Percentiles rank a stretch among this genome's conserved stretches.
Conservation (phyloP, 2,113 vertebrate species). For the Stigmatopora argus region DNA sequence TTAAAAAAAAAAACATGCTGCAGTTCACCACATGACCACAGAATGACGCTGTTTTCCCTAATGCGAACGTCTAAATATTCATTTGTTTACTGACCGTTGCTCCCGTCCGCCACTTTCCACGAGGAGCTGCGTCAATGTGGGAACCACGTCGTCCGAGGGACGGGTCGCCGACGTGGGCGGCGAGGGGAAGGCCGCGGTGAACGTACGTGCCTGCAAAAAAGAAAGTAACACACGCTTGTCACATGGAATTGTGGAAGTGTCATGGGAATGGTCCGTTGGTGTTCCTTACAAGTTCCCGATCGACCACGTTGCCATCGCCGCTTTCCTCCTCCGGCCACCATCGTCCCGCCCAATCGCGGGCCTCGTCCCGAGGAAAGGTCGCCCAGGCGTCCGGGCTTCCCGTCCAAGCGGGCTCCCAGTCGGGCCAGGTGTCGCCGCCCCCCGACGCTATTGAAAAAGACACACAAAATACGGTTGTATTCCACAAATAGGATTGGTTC, state of each 20-base stretch:
- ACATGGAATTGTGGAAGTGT: no score
- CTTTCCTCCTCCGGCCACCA: conserved; percentile 66
- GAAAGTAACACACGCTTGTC: no score
- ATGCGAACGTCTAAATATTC: neutral
- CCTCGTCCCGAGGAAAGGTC: conserved; percentile 52
- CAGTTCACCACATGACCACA: no score
- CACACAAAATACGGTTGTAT: neutral
- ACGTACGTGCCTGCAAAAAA: no score
- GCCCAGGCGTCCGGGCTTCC: conserved; percentile 51
- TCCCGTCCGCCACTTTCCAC: no score
- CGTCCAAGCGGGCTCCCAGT: conserved; percentile 41
- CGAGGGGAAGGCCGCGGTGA: no score
- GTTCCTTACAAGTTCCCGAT: conserved; percentile 34
- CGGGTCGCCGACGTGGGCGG: no score
- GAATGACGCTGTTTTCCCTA: neutral
- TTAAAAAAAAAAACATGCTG: no score
- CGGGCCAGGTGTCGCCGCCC: conserved; percentile 18
- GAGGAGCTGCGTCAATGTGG: no score
- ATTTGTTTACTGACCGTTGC: no score
- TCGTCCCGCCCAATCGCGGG: conserved; percentile 32
- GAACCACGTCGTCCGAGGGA: no score
- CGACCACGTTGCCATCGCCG: conserved; percentile 8
- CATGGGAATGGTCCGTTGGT: no score
- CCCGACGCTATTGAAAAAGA: conserved; percentile 29
- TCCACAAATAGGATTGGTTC: neutral